Evolutionary conservation across 2,888 invertebrate genomes (phyloP).

Genomic region (Sinohyriopsis cumingii): DNA sequence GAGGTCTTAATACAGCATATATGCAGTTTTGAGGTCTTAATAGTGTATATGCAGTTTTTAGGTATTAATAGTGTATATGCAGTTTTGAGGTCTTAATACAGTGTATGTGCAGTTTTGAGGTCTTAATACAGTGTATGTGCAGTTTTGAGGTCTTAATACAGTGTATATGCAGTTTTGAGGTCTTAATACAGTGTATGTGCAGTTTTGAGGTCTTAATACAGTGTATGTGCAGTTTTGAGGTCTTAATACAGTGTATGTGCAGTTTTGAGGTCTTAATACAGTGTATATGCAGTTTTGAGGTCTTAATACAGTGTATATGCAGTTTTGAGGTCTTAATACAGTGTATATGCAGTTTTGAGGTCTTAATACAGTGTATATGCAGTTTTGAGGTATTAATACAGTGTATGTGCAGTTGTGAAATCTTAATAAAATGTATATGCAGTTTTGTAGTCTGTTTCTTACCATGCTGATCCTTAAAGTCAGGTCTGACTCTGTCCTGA

Average conservation of each 20-base stretch:
- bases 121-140: neutral
- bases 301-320: neutral
- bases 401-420: neutral
- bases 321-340: neutral
- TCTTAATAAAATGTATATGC: neutral
- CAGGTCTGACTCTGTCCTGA: slow-evolving; percentile 62
- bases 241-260: neutral
- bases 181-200: too few species aligned
- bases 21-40: neutral
- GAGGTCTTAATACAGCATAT: neutral
- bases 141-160: neutral
- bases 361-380: neutral
- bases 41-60: neutral
- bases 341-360: too few species aligned
- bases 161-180: neutral
- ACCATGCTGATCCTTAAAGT: slow-evolving; percentile 65
- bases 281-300: neutral
- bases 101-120: neutral
- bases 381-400: neutral
- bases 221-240: neutral
- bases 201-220: too few species aligned
- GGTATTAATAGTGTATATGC: neutral
- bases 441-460: slow-evolving; percentile 12
- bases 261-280: neutral
- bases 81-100: neutral